phyloP scores from a whole-genome alignment of 1,140 invertebrate genomes.

The Coenobita brevimanus region DNA sequence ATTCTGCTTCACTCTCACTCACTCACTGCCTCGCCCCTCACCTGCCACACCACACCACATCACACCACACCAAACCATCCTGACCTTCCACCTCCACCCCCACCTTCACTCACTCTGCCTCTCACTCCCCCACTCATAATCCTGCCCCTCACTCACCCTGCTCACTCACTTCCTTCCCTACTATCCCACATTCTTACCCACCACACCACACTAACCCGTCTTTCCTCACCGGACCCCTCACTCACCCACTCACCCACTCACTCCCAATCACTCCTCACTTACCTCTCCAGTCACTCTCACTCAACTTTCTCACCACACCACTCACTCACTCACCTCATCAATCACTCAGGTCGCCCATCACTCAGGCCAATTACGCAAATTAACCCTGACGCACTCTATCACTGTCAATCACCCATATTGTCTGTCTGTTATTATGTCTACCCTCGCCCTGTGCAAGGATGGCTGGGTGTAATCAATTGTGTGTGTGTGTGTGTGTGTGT shows the following conservation, averaged over 20 bases:
- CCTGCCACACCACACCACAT: background rate
- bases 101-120: background rate
- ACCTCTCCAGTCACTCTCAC: background rate
- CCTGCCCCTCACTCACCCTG: background rate
- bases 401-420: too few relatives aligned
- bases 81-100: background rate
- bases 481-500: constrained; percentile 30
- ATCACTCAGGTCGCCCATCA: too few relatives aligned
- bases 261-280: background rate
- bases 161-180: too few relatives aligned
- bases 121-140: background rate
- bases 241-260: background rate
- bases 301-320: too few relatives aligned
- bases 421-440: too few relatives aligned
- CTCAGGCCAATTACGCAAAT: too few relatives aligned
- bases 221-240: background rate
- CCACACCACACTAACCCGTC: background rate
- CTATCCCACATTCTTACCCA: too few relatives aligned
- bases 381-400: too few relatives aligned
- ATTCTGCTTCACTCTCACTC: background rate
- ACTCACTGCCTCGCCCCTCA: background rate
- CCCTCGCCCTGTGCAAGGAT: too few relatives aligned
- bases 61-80: too few relatives aligned
- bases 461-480: too few relatives aligned
- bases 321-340: background rate